phyloP scores from a whole-genome alignment of 2,797 vertebrate genomes.

The Setipinna tenuifilis region DNA sequence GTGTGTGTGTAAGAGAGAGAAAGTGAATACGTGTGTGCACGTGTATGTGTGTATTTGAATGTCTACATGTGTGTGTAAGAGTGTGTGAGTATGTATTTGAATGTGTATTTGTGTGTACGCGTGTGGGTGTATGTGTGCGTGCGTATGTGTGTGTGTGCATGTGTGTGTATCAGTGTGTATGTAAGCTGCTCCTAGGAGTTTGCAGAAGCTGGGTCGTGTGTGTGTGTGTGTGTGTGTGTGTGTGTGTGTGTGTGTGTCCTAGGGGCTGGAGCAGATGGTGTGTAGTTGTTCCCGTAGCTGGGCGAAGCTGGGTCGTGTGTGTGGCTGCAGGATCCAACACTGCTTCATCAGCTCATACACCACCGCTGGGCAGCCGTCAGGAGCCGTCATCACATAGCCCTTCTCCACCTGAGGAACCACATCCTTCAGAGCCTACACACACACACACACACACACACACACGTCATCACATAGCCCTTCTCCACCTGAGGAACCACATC shows the following conservation, averaged over 20 bases:
- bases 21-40: not conserved
- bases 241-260: not conserved
- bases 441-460: not conserved
- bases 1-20: not conserved
- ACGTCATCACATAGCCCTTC: conserved; percentile 96
- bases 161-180: conserved; percentile 7
- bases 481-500: conserved; percentile 94
- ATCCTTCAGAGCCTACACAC: conserved; percentile 87
- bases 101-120: not conserved
- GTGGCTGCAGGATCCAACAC: conserved; percentile 92
- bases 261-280: conserved; percentile 79
- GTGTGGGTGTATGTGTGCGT: not conserved
- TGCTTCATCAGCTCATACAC: conserved; percentile 97
- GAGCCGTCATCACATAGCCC: conserved; percentile 97
- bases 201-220: not conserved
- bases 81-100: not conserved
- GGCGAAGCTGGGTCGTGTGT: conserved; percentile 86
- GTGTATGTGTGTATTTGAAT: not conserved
- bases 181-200: not conserved
- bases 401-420: conserved; percentile 94
- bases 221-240: conserved; percentile 1
- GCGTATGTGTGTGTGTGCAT: not conserved
- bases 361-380: conserved; percentile 87
- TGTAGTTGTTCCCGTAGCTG: conserved; percentile 89
- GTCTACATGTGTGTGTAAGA: not conserved